These are phyloP conservation scores for Synanthedon vespiformis DNA, from an alignment of 2,888 invertebrate genomes.

Conservation along the genomic window DNA sequence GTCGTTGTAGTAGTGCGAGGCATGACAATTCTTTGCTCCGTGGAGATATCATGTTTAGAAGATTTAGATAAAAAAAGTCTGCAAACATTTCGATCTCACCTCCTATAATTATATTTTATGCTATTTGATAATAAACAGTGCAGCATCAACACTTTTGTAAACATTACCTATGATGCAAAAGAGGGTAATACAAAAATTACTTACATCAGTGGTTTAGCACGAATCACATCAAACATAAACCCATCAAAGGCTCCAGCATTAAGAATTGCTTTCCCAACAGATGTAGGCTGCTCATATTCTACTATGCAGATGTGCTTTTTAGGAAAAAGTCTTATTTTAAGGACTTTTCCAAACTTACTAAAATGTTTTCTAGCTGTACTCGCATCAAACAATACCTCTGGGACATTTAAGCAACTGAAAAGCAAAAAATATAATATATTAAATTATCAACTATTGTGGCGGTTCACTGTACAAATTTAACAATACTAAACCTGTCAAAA, in stretches of 20 bases:
- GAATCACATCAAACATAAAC: conserved; percentile 71
- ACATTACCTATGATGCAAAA: neutral
- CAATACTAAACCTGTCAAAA: too few species aligned
- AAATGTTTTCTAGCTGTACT: conserved; percentile 75
- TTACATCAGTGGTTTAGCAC: conserved; percentile 60
- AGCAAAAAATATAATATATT: neutral
- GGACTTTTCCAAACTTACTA: conserved; percentile 77
- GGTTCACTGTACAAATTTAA: too few species aligned
- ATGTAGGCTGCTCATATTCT: conserved; percentile 74
- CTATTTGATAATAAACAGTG: too few species aligned
- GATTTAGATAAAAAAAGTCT: too few species aligned
- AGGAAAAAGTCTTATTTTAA: conserved; percentile 73
- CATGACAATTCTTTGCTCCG: too few species aligned
- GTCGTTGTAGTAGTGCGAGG: too few species aligned
- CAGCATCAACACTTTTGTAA: too few species aligned
- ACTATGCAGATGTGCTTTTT: conserved; percentile 75
- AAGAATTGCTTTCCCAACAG: conserved; percentile 70
- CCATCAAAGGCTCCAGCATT: conserved; percentile 74
- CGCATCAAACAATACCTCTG: conserved; percentile 72
- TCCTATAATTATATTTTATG: too few species aligned
- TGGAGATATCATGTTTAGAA: too few species aligned
- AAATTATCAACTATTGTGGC: too few species aligned
- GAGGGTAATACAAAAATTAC: conserved; percentile 12
- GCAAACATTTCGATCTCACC: too few species aligned
- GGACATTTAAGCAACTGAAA: conserved; percentile 73